Evolutionary conservation across 2,888 invertebrate genomes (phyloP), one percentile per base, ranked within the genome.

Genomic region (Drosophila crucigera): DNA sequence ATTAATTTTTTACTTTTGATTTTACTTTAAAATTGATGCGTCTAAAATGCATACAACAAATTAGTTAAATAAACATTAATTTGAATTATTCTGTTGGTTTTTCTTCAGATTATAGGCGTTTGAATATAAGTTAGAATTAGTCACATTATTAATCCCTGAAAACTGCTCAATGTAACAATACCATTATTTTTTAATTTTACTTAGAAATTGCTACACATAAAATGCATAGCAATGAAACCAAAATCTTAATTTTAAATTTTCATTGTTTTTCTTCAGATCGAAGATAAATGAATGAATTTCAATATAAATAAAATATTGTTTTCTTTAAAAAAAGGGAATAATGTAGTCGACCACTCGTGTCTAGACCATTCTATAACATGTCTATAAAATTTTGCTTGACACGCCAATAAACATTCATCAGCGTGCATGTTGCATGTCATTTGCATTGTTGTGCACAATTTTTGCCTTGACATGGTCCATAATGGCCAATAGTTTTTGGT

Each of bases 401-500:
- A 41, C 16, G 5, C 41, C 31, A 22, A 31, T 41, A 41, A 41
- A 58, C 5, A 31, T 28, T 41, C 5, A 22, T 14, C 22, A 31
- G 47, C 1, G 7, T 35, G 33, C 47, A 25, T 10, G 25, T 58
- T 43, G 16, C 31, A 10, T 43, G 35, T n/a, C 49, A 60, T 35
- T 49, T 28, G 35, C 14, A 37, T 60, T 60, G 16, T 50, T 35
- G 49, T 55, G 35, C 19, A 25, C n/a, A n/a, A 35, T 35, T 47
- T 10, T 31, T 6, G 7, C 4, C 9, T 7, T 28, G 25, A 33
- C 28, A n/a, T 47, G 14, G 33, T 19, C 25, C 28, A 28, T n/a
- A 35, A 31, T 22, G 5, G 31, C 22, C 31, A 28, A 60, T 22
- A 61, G 35, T 30, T 55, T 65, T 47, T 16, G 61, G 30, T 59